Conservation (phyloP, 2,797 vertebrate genomes). For the Danio tinwini region DNA sequence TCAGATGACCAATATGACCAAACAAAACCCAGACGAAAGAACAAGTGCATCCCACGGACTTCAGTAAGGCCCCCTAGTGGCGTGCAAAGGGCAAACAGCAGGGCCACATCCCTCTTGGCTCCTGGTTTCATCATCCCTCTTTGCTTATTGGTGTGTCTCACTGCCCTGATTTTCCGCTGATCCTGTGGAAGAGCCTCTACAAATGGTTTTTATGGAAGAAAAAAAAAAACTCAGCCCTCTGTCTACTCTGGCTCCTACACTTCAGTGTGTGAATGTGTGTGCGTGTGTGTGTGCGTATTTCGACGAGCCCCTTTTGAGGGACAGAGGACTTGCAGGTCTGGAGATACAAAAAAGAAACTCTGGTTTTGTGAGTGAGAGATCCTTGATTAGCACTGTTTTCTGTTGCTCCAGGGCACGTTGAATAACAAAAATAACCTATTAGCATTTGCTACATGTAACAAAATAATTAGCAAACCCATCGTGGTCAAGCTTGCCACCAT, state of each 20-base stretch:
- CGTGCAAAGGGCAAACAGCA: constrained; percentile 87
- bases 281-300: constrained; percentile 31
- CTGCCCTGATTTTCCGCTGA: constrained; percentile 85
- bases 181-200: constrained; percentile 57
- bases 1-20: constrained; percentile 79
- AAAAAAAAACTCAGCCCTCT: constrained; percentile 42
- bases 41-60: constrained; percentile 91
- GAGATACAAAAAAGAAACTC: constrained; percentile 9
- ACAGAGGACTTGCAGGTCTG: constrained; percentile 47
- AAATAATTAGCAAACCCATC: constrained; percentile 26
- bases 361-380: constrained; percentile 17
- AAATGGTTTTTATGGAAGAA: constrained; percentile 17
- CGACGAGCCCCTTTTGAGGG: constrained; percentile 60
- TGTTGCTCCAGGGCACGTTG: constrained; percentile 1
- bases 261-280: constrained; percentile 52
- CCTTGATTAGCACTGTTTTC: background rate
- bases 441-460: constrained; percentile 14
- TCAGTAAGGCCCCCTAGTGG: constrained; percentile 89
- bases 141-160: constrained; percentile 80
- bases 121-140: constrained; percentile 66
- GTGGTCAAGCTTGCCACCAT: constrained; percentile 25
- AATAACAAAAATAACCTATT: background rate
- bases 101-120: constrained; percentile 64
- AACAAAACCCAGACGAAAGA: constrained; percentile 83
- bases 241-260: constrained; percentile 70